phyloP scores from a whole-genome alignment of 2,113 vertebrate genomes.

The Toxotes chatareus region DNA sequence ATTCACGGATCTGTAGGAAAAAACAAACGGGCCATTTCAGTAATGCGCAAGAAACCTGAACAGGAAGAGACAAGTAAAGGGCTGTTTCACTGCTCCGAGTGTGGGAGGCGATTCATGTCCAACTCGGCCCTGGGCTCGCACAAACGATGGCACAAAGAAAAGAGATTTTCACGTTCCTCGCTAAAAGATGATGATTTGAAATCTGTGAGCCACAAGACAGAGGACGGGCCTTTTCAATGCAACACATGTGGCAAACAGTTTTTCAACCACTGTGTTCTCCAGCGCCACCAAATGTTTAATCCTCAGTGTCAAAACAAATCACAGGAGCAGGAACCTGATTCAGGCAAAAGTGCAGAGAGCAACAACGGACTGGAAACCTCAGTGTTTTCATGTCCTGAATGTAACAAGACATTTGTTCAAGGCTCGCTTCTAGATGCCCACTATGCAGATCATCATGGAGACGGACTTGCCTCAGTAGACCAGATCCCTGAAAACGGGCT shows the following conservation, averaged over 20 bases:
- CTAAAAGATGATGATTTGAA: constrained; percentile 65
- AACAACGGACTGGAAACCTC: neutral
- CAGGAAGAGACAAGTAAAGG: constrained; percentile 58
- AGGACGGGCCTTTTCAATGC: constrained; percentile 75
- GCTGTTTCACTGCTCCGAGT: constrained; percentile 79
- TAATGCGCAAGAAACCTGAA: constrained; percentile 41
- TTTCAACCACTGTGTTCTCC: constrained; percentile 80
- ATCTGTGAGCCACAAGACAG: constrained; percentile 37
- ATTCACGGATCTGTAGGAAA: constrained; percentile 66
- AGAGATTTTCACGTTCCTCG: constrained; percentile 60
- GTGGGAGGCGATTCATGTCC: constrained; percentile 80
- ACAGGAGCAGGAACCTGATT: neutral
- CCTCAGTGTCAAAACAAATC: constrained; percentile 58
- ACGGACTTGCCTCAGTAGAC: neutral
- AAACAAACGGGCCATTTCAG: constrained; percentile 22
- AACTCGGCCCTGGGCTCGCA: constrained; percentile 84
- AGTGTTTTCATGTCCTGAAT: constrained; percentile 58
- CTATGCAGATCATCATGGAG: constrained; percentile 57
- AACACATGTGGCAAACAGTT: constrained; percentile 78
- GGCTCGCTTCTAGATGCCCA: constrained; percentile 57
- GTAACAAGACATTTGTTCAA: constrained; percentile 59
- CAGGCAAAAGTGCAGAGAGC: neutral
- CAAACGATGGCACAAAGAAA: constrained; percentile 82
- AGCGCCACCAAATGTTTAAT: constrained; percentile 78
- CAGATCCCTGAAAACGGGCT: neutral